A percentile compares a stretch with the other conserved stretches of the same genome.
Conservation (phyloP, 2,888 invertebrate genomes). For the Eupelmus urozonus region DNA sequence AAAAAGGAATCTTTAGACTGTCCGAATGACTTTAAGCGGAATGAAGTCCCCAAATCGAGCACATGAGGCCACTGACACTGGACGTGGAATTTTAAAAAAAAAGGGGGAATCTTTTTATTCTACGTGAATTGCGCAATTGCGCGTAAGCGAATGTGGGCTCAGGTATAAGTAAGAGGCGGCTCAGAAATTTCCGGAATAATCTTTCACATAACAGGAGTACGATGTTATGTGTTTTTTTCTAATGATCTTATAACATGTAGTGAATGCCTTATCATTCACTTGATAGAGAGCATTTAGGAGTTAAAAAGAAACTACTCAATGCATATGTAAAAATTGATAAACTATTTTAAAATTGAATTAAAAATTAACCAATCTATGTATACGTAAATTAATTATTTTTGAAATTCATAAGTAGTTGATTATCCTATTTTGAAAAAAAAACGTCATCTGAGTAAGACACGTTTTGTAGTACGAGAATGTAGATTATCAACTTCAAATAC, state of each 20-base stretch:
- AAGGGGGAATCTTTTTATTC: conserved; percentile 38
- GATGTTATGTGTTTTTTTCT: neutral
- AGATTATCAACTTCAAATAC: no score
- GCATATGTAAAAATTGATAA: no score
- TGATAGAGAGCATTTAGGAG: no score
- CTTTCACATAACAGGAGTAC: conserved; percentile 6
- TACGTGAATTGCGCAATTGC: conserved; percentile 56
- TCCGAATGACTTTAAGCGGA: conserved; percentile 25
- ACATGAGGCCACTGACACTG: conserved; percentile 55
- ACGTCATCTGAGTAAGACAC: no score
- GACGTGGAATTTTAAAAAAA: conserved; percentile 43
- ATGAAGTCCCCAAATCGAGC: conserved; percentile 44
- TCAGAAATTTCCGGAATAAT: conserved; percentile 41
- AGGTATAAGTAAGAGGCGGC: conserved; percentile 14
- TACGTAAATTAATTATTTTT: no score
- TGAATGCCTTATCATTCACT: no score
- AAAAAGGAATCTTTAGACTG: conserved; percentile 32
- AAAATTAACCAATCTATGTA: no score
- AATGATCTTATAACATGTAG: neutral
- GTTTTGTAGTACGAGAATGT: no score
- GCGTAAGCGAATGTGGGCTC: conserved; percentile 45
- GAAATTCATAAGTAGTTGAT: no score
- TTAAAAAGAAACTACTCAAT: no score
- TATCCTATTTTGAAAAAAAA: no score
- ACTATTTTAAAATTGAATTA: no score